These are phyloP conservation scores for Delichon dasypus DNA, from an alignment of 2,797 vertebrate genomes.

Conservation along the genomic window DNA sequence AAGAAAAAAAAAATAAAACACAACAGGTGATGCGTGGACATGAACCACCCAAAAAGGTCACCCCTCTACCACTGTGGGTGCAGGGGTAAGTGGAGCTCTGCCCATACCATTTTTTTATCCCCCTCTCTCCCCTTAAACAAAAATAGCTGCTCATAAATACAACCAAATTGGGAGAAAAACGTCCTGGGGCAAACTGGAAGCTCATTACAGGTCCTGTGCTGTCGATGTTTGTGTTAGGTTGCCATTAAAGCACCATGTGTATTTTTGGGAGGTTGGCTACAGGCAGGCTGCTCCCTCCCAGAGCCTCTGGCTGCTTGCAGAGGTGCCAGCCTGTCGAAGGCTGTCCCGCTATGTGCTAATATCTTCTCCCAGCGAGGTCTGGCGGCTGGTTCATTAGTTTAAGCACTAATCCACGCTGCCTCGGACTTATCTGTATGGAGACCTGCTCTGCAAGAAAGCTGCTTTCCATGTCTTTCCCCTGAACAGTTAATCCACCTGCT, in stretches of 20 bases:
- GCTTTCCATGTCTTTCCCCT: slow-evolving; percentile 28
- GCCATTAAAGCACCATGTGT: neutral
- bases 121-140: neutral
- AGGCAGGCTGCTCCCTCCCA: neutral
- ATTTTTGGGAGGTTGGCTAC: slow-evolving; percentile 23
- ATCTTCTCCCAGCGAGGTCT: neutral
- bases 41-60: neutral
- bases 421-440: neutral
- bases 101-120: rapidly evolving
- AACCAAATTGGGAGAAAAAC: neutral
- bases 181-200: slow-evolving; percentile 6
- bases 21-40: neutral
- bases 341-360: slow-evolving; percentile 7
- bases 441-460: slow-evolving; percentile 45
- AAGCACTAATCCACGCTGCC: neutral
- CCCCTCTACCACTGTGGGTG: neutral
- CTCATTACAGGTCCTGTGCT: neutral
- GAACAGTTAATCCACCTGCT: slow-evolving; percentile 64
- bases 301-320: neutral
- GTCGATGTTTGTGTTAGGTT: neutral
- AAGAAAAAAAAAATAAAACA: neutral
- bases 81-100: neutral
- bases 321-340: slow-evolving; percentile 36
- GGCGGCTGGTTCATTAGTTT: neutral
- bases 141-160: slow-evolving; percentile 48